A percentile compares a stretch with the other conserved stretches of the same genome.
Conservation (phyloP, 2,113 vertebrate species). For the Anoplopoma fimbria region DNA sequence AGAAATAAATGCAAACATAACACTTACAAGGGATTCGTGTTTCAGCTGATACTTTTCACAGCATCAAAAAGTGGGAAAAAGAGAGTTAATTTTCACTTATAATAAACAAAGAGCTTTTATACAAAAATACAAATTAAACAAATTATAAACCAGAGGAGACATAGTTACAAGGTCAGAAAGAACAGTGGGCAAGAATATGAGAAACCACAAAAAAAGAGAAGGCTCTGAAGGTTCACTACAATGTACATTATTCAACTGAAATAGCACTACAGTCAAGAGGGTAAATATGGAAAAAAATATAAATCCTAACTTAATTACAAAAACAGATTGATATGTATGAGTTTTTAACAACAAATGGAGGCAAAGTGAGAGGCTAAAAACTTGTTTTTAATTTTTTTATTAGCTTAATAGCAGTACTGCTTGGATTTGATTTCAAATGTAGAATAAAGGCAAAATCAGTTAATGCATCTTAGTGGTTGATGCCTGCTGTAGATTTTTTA, state of each 20-base stretch:
- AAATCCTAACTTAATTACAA: background rate
- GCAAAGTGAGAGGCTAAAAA: background rate
- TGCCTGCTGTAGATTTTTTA: too few relatives aligned
- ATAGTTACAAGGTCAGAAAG: background rate
- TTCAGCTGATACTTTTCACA: background rate
- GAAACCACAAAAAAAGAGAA: background rate
- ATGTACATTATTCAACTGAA: background rate
- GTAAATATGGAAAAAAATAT: background rate
- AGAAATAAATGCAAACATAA: conserved; percentile 46
- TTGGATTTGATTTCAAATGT: background rate
- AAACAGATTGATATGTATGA: background rate
- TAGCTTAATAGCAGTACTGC: background rate
- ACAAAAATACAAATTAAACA: conserved; percentile 13
- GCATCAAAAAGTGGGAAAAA: conserved; percentile 15
- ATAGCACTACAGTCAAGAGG: background rate
- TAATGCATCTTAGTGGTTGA: background rate
- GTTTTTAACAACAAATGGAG: background rate
- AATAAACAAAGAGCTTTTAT: conserved; percentile 5
- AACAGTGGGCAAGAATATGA: background rate
- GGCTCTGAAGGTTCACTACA: background rate
- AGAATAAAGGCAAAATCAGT: background rate
- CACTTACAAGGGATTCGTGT: conserved; percentile 8
- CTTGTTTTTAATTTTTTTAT: background rate
- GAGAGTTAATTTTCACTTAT: background rate
- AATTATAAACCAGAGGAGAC: background rate